These are phyloP conservation scores for Vanacampus margaritifer DNA, from an alignment of 2,113 vertebrate species.

Conservation along the genomic window DNA sequence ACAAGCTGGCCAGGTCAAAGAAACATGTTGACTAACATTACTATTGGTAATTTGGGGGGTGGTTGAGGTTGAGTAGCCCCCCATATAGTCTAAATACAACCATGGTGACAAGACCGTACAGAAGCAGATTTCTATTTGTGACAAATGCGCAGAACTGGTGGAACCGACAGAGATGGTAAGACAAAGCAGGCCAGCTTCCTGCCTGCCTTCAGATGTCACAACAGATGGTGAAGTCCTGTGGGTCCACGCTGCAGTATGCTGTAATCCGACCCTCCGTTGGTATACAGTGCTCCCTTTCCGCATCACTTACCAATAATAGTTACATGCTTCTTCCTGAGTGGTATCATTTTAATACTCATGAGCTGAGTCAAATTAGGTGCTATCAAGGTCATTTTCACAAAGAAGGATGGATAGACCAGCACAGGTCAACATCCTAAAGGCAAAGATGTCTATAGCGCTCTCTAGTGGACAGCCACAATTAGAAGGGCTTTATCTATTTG, in stretches of 20 bases:
- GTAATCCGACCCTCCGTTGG: slow-evolving; percentile 26
- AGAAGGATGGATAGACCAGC: background rate
- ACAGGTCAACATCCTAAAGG: slow-evolving; percentile 10
- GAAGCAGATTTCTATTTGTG: slow-evolving; percentile 32
- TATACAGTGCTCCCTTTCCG: slow-evolving; percentile 8
- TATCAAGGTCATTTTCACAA: background rate
- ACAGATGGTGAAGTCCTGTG: slow-evolving; percentile 66
- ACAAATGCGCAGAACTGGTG: slow-evolving; percentile 26
- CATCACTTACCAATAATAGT: slow-evolving; percentile 1
- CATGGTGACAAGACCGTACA: slow-evolving; percentile 1
- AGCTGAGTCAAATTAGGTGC: background rate
- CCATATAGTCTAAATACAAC: background rate
- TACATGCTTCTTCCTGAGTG: background rate
- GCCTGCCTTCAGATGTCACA: slow-evolving; percentile 62
- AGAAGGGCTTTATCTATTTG: background rate
- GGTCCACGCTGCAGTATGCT: slow-evolving; percentile 11
- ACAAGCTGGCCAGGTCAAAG: too few species aligned
- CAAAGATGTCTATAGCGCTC: slow-evolving; percentile 41
- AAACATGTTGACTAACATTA: too few species aligned
- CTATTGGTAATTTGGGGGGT: too few species aligned
- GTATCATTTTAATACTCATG: background rate
- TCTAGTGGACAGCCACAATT: slow-evolving; percentile 39
- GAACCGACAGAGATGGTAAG: slow-evolving; percentile 27
- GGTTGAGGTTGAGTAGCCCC: too few species aligned
- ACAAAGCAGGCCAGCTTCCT: slow-evolving; percentile 45